Evolutionary conservation across 1,140 invertebrate species (phyloP), one percentile per base, ranked within the genome.

Genomic region (Stegodyphus dumicola): DNA sequence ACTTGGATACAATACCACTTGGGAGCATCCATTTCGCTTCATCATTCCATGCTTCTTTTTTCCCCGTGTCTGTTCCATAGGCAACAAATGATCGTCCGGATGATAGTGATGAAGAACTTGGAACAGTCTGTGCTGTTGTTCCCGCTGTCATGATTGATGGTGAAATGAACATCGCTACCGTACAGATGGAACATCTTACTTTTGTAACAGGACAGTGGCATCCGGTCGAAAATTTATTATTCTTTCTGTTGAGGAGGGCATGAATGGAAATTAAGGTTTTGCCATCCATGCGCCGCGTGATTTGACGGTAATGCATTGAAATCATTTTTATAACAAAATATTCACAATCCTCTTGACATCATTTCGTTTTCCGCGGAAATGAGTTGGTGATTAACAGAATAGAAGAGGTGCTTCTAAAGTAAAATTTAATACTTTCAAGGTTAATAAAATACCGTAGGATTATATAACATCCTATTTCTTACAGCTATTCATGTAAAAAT

Each of bases 41-140:
- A 9, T 60, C 56, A 9, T 11, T 60, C 56, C 15, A 1, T 60
- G 56, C 15, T 60, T 60, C 15, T 60, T 56, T 74, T 79, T 56
- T 70, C 70, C 54, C 70, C 48, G 70, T 51, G 70, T 83, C 33
- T 71, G 70, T 75, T 75, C 52, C 79, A 64, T 65, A 83, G 79
- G 79, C 79, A 83, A 75, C 79, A 83, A 83, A 83, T 83, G 79
- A 83, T 83, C n/a, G 60, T 33, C 11, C 13, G 71, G 71, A 83
- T 83, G 79, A 83, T 83, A 83, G 79, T 83, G 79, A 83, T 83
- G 79, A 83, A 83, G 79, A 83, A 74, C 79, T 56, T 83, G 54
- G 69, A 60, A 80, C 78, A 80, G 67, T 73, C 69, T 13, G 70
- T 33, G 66, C 79, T 83, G 33, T 75, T 83, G 79, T 83, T 83